Percentiles rank a stretch among this genome's conserved stretches.
phyloP scores from a whole-genome alignment of 35 echinoderm and acorn worm genomes.

The Acanthaster planci region DNA sequence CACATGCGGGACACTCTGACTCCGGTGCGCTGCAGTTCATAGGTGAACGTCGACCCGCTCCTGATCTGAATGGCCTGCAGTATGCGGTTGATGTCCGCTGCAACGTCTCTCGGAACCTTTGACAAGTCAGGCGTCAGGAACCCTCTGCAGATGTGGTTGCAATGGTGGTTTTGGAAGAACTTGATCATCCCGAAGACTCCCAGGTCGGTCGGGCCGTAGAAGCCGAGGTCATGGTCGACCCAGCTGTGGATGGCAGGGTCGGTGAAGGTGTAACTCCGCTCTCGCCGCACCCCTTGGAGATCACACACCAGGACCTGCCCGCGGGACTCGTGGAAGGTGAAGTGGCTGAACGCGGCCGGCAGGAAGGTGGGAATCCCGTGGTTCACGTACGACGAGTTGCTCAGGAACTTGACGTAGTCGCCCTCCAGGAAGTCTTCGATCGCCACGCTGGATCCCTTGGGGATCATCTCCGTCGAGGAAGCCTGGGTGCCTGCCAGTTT shows the following conservation, averaged over 20 bases:
- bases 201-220: not conserved
- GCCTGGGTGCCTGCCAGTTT: not conserved
- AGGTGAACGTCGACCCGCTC: no score
- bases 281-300: not conserved
- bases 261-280: not conserved
- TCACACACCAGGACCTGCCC: not conserved
- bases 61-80: no score
- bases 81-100: no score
- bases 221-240: not conserved
- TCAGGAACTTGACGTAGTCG: not conserved
- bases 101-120: no score
- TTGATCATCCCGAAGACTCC: slow-evolving; percentile 16
- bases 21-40: no score
- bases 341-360: not conserved
- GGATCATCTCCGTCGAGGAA: not conserved
- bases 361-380: not conserved
- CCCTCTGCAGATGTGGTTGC: not conserved
- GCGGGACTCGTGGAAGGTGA: not conserved
- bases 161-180: slow-evolving; percentile 4
- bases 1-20: no score
- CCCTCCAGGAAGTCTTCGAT: not conserved
- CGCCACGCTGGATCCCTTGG: not conserved
- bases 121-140: not conserved
- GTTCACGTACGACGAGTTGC: not conserved
- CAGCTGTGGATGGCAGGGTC: not conserved